Percentiles rank a stretch among this genome's conserved stretches.
Evolutionary conservation across 1,140 invertebrate species (phyloP).

Genomic region (Drosophila paulistorum): DNA sequence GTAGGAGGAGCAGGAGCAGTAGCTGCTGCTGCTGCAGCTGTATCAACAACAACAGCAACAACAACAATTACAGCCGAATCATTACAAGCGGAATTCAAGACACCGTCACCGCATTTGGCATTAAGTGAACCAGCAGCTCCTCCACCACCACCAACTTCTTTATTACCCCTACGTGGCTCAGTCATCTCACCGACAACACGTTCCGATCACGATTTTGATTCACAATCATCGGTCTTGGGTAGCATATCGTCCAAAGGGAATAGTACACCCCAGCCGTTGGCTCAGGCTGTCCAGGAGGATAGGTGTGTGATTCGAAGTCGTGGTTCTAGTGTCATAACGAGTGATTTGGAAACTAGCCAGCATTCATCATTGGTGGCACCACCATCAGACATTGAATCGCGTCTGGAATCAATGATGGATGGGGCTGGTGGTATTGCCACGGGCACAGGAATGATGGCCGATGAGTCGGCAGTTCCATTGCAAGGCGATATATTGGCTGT

Average conservation of each 20-base stretch:
- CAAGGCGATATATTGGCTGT: conserved; percentile 80
- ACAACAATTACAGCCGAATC: conserved; percentile 44
- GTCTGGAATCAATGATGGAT: conserved; percentile 80
- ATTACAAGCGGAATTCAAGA: conserved; percentile 79
- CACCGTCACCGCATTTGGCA: conserved; percentile 83
- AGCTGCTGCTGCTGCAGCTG: neutral
- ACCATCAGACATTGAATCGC: conserved; percentile 80
- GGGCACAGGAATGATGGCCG: neutral
- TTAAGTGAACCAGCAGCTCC: conserved; percentile 69
- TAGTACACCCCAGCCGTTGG: conserved; percentile 68
- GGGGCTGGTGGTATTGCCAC: conserved; percentile 44
- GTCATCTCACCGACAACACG: conserved; percentile 68
- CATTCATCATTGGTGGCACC: conserved; percentile 82
- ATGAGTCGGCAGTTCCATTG: conserved; percentile 53
- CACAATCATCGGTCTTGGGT: conserved; percentile 80
- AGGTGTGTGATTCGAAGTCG: conserved; percentile 79
- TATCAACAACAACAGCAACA: conserved; percentile 55
- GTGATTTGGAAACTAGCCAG: conserved; percentile 80
- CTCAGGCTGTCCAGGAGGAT: conserved; percentile 74
- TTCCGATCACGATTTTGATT: conserved; percentile 80
- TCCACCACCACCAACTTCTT: conserved; percentile 30
- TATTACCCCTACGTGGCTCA: conserved; percentile 50
- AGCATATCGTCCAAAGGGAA: conserved; percentile 82
- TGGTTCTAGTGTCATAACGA: conserved; percentile 80
- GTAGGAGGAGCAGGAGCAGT: conserved; percentile 23